A percentile compares a stretch with the other conserved stretches of the same genome.
phyloP scores from a whole-genome alignment of 2,113 vertebrate genomes.

The Delphinapterus leucas region DNA sequence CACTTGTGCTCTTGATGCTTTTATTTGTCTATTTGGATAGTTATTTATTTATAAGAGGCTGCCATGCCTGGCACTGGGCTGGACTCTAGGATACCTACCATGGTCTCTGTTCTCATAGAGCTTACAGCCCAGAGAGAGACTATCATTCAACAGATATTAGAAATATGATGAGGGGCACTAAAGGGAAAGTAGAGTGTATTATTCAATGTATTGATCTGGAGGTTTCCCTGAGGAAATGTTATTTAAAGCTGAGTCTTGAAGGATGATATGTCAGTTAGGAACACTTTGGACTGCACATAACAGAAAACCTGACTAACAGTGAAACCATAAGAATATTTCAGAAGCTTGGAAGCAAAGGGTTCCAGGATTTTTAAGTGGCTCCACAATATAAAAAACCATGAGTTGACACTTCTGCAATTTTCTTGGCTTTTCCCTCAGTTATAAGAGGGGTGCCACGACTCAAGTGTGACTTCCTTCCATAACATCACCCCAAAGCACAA shows the following conservation, averaged over 20 bases:
- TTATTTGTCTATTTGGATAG: not conserved
- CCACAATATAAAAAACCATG: not conserved
- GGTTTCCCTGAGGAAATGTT: not conserved
- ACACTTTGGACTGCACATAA: not conserved
- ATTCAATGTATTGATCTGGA: not conserved
- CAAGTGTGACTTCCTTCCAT: not conserved
- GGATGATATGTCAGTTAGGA: not conserved
- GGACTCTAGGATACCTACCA: not conserved
- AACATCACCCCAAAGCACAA: not conserved
- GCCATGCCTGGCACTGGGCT: not conserved
- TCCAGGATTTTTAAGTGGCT: not conserved
- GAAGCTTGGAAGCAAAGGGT: not conserved
- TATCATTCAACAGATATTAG: not conserved
- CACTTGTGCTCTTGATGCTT: not conserved
- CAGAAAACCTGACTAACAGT: not conserved
- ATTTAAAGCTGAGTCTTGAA: not conserved
- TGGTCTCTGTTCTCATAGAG: not conserved
- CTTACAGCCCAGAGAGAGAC: not conserved
- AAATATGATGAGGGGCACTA: not conserved
- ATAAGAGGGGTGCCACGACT: not conserved
- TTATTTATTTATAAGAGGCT: not conserved
- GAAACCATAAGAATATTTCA: not conserved
- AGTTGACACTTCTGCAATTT: not conserved
- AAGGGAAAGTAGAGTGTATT: not conserved
- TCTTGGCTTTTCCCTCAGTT: not conserved